Evolutionary conservation across 2,113 vertebrate genomes (phyloP).

Genomic region (Charadrius vociferus): DNA sequence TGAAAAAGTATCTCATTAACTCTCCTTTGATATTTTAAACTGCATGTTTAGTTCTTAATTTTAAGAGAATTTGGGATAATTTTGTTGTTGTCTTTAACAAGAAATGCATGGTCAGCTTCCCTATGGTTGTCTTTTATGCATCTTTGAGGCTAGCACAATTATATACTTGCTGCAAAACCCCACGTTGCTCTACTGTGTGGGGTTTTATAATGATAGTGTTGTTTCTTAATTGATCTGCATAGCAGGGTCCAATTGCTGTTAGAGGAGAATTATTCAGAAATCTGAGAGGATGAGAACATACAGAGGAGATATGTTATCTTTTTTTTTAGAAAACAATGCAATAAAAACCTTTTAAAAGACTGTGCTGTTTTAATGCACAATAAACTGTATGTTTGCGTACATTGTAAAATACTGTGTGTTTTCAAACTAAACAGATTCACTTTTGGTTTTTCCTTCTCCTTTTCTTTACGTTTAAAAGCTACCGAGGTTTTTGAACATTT

Average conservation of each 20-base stretch:
- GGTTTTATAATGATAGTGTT: slow-evolving; percentile 39
- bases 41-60: slow-evolving; percentile 45
- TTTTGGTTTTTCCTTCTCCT: neutral
- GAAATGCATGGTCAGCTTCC: slow-evolving; percentile 59
- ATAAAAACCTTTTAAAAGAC: neutral
- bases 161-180: slow-evolving; percentile 29
- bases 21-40: slow-evolving; percentile 40
- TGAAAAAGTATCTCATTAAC: slow-evolving; percentile 47
- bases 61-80: slow-evolving; percentile 60
- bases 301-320: neutral
- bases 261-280: slow-evolving; percentile 40
- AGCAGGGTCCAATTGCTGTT: neutral
- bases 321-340: neutral
- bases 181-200: slow-evolving; percentile 29
- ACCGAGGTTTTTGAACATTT: neutral
- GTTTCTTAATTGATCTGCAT: slow-evolving; percentile 36
- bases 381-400: neutral
- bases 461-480: neutral
- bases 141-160: slow-evolving; percentile 48
- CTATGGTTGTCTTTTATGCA: slow-evolving; percentile 46
- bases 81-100: slow-evolving; percentile 55
- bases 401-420: neutral
- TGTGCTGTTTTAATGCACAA: neutral
- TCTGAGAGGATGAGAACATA: slow-evolving; percentile 41
- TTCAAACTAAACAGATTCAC: neutral